Base-by-base conservation (phyloP, 2,888 invertebrate genomes). In the Nasonovia ribisnigri region DNA sequence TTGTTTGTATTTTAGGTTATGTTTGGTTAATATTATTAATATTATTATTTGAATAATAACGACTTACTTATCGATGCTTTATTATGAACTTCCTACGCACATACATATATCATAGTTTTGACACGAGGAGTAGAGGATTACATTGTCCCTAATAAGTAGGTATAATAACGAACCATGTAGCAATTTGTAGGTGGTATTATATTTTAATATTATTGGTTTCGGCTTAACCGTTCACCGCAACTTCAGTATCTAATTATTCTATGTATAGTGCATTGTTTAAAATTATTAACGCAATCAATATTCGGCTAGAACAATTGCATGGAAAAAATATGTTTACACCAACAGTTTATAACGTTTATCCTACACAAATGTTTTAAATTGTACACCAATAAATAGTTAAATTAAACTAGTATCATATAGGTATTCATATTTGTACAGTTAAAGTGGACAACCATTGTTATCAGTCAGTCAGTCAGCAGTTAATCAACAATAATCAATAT, bases 191-290 rank as follows among this genome's bases (percentile, higher is more conserved):
- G 54, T 5, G 1, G 16, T 67, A 67, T n/a, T 5, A n/a, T n/a
- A n/a, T n/a, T 67, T n/a, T 67, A 67, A n/a, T 67, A 67, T 67
- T 16, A 67, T 67, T n/a, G 67, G n/a, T 67, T 67, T 67, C 67
- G 16, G n/a, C 67, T 67, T n/a, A 67, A 67, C n/a, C n/a, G n/a
- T n/a, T n/a, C 16, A n/a, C n/a, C 67, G 16, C 67, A 67, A n/a
- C 16, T 54, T 16, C 67, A n/a, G 67, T 67, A n/a, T 16, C n/a
- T 36, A 67, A 67, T 67, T 67, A 6, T 16, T 16, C 16, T 11
- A 46, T 46, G 67, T 16, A n/a, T n/a, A n/a, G 6, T 6, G 16
- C 36, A 36, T 36, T 36, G 16, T 67, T 6, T 67, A 36, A n/a
- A n/a, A 67, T 67, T n/a, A n/a, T n/a, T 36, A 16, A 16, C 36